Evolutionary conservation across 2,113 vertebrate genomes (phyloP).

Genomic region (Rhegmatorhina hoffmannsi): DNA sequence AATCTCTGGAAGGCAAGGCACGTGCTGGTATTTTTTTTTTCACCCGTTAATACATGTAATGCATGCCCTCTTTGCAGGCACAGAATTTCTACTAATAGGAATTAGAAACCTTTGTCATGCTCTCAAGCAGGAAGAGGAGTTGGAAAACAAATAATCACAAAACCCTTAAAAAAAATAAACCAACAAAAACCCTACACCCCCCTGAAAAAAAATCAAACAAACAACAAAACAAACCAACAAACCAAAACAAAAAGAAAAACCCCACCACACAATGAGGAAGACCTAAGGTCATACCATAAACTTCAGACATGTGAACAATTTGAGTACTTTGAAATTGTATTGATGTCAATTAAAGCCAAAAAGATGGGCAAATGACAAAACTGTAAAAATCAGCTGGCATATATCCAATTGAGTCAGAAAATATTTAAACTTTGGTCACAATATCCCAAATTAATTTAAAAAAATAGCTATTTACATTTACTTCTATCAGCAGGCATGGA

Average conservation of each 20-base stretch:
- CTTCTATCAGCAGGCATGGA: background rate
- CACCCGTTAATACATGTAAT: background rate
- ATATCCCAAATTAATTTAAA: background rate
- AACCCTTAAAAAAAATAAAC: background rate
- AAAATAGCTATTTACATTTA: background rate
- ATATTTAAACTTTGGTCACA: background rate
- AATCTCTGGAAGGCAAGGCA: conserved; percentile 28
- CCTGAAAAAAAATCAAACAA: too few relatives aligned
- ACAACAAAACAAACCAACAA: too few relatives aligned
- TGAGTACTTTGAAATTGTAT: background rate
- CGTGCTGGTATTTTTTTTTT: background rate
- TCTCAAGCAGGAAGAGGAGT: background rate
- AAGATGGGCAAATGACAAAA: background rate
- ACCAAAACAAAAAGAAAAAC: background rate
- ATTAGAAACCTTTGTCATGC: conserved; percentile 43
- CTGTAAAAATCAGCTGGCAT: background rate
- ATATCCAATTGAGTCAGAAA: background rate
- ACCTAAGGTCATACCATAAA: background rate
- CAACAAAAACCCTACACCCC: background rate
- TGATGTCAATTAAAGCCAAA: background rate
- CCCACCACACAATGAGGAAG: rapidly evolving
- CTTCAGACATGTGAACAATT: background rate
- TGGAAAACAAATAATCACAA: too few relatives aligned
- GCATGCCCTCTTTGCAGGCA: conserved; percentile 21
- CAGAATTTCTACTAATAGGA: conserved; percentile 24